Base-by-base conservation (phyloP, 2,113 vertebrate species). In the Plecotus auritus region DNA sequence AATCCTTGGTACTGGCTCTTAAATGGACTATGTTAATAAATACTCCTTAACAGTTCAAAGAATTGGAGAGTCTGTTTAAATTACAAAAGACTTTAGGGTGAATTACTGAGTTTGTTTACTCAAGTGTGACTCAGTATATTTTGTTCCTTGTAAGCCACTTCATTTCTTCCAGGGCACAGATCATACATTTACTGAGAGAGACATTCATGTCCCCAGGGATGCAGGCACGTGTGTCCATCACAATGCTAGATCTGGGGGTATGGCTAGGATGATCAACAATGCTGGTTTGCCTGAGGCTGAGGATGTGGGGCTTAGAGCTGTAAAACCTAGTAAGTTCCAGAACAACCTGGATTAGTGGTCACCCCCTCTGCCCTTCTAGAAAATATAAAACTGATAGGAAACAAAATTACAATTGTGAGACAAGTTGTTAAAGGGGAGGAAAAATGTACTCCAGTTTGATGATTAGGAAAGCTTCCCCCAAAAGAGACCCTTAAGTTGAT, bases 11-110 rank as follows among this genome's bases (percentile, higher is more conserved):
- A 78, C 61, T 73, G 61, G 89, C 64, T 84, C 93, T 77, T 45
- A 37, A 49, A 72, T 47, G 83, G 16, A 7, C 72, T 51, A 10
- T 82, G 77, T 96, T 94, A 96, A 91, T 93, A 93, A 97, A 93
- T 84, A 82, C 54, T 89, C 69, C 64, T 90, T 70, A 92, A 88
- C 47, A 82, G 4, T 59, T 85, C n/a, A 89, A 96, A 86, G 87
- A 64, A 83, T 40, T 70, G 32, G 8, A 92, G 40, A 85, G 69
- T 66, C 87, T 95, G 54, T 91, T 94, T 93, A 56, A 95, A 94
- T 88, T 64, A 89, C 77, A 70, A 74, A 93, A 73, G 74, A 47
- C 69, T 93, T 86, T 83, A 89, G 91, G 86, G 85, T 91, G 73
- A 95, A 82, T 82, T 85, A 69, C 47, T 1, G 18, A 91, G n/a